Base-by-base conservation (phyloP, 1,140 invertebrate species). In the Cotesia vestalis region DNA sequence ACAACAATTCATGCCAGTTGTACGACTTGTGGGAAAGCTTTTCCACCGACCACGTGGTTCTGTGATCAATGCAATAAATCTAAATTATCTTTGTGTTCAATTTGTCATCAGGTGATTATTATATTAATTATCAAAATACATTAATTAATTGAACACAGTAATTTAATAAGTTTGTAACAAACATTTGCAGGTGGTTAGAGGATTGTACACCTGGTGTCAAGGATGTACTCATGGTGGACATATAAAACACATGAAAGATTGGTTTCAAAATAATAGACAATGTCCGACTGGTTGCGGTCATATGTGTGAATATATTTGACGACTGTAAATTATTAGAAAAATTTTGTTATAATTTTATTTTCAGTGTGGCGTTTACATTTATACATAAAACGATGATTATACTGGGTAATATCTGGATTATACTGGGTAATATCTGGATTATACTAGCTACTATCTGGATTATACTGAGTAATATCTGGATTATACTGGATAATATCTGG, bases 221-320 rank as follows among this genome's bases (percentile, higher is more conserved):
- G 96, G 95, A 27, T 98, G 96, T 87, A 92, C 93, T 4, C 96
- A 98, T 83, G 97, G 97, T 68, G 97, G 97, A 0, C 97, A 98
- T 86, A 86, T 97, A 27, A 84, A 90, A 20, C 97, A 98, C 83
- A 92, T 98, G 85, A 90, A 90, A 75, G 89, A 93, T 77, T 99
- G 96, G 95, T 92, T 98, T 81, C 81, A 87, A n/a, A 87, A 89
- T 70, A 91, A 95, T 85, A 90, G 89, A 66, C 89, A 92, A 14
- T 99, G 96, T 87, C 96, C 97, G 11, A 93, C 95, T 53, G 95
- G 96, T 62, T 98, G 97, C 89, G 96, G 96, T 5, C 96, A 98
- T 87, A 80, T 89, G 40, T 98, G 96, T 83, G 91, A 94, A 85
- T 94, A 90, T 77, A 88, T 85, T 63, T 89, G 40, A 46, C 5